phyloP scores from a whole-genome alignment of 2,888 invertebrate genomes.

The Leistus spinibarbis region DNA sequence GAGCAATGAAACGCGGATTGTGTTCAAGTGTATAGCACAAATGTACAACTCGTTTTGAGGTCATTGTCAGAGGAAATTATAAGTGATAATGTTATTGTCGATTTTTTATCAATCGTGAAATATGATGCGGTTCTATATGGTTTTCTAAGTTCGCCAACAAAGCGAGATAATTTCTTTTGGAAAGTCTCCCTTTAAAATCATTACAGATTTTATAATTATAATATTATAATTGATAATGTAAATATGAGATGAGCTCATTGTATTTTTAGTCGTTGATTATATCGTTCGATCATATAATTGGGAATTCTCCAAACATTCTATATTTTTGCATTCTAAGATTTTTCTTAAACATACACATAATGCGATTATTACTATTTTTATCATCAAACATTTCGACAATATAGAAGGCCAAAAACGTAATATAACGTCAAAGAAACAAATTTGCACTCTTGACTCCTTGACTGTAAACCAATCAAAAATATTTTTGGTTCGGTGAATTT shows the following conservation, averaged over 20 bases:
- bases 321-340: too few relatives aligned
- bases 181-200: neutral
- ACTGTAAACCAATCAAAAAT: too few relatives aligned
- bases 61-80: constrained; percentile 2
- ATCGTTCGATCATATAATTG: too few relatives aligned
- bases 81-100: neutral
- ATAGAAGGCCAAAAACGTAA: too few relatives aligned
- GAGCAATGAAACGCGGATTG: neutral
- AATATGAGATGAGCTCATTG: neutral
- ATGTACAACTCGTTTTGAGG: constrained; percentile 26
- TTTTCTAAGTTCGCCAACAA: neutral
- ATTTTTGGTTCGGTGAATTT: too few relatives aligned
- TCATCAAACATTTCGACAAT: too few relatives aligned
- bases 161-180: neutral
- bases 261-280: too few relatives aligned
- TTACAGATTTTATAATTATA: neutral
- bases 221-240: neutral
- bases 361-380: too few relatives aligned
- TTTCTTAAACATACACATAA: too few relatives aligned
- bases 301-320: too few relatives aligned
- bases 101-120: neutral
- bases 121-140: neutral
- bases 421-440: too few relatives aligned
- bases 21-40: constrained; percentile 41
- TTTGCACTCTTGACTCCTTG: too few relatives aligned